Evolutionary conservation across 2,888 invertebrate genomes (phyloP).

Genomic region (Megamerina dolium): DNA sequence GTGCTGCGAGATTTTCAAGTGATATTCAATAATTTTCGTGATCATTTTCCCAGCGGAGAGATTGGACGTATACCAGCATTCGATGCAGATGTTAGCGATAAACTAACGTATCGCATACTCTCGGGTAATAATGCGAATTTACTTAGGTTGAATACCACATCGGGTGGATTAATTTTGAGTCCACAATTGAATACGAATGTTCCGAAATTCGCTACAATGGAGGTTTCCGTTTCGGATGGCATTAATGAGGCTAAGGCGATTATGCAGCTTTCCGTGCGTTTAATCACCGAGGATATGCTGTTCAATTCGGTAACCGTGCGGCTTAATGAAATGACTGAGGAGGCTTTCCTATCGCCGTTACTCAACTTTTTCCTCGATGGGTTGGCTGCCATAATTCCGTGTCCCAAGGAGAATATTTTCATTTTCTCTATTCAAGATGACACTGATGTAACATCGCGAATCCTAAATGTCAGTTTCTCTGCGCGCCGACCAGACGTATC

Average conservation of each 20-base stretch:
- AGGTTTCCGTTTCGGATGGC: conserved; percentile 89
- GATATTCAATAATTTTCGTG: conserved; percentile 91
- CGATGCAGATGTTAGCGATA: conserved; percentile 91
- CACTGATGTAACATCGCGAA: conserved; percentile 78
- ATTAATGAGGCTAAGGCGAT: conserved; percentile 89
- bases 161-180: conserved; percentile 80
- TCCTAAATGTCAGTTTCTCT: conserved; percentile 91
- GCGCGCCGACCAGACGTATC: conserved; percentile 76
- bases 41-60: conserved; percentile 86
- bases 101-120: conserved; percentile 70
- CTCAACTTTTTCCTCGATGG: conserved; percentile 84
- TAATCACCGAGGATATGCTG: conserved; percentile 92
- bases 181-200: conserved; percentile 94
- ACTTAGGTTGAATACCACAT: conserved; percentile 73
- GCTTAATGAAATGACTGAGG: conserved; percentile 86
- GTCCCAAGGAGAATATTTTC: conserved; percentile 86
- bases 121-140: conserved; percentile 91
- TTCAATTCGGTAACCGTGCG: conserved; percentile 90
- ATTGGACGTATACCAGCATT: conserved; percentile 89
- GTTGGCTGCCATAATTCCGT: conserved; percentile 84
- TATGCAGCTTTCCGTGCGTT: conserved; percentile 82
- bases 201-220: conserved; percentile 87
- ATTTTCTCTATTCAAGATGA: conserved; percentile 91
- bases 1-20: conserved; percentile 85
- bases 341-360: conserved; percentile 84